Base-by-base conservation (phyloP, 2,888 invertebrate species). In the Eupithecia vulgata region DNA sequence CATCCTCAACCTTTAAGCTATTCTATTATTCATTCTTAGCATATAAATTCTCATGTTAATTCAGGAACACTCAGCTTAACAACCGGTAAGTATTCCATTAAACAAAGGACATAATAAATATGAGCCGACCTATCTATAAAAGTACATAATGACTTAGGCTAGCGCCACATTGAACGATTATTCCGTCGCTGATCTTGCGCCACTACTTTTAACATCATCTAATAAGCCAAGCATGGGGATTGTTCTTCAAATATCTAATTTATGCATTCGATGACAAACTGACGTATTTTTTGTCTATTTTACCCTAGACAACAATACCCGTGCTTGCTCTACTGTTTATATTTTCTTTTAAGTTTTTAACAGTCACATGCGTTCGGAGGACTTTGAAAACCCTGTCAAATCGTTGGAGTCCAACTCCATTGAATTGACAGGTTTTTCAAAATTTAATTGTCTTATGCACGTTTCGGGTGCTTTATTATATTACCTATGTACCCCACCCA, bases 1-100 rank as follows among this genome's bases (percentile, higher is more conserved):
- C 74, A 81, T 78, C 82, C 82, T 91, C 91, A 91, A 93, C 91
- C 92, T 92, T 93, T 91, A 86, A 87, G 89, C 88, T 87, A 88
- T 64, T 37, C 0, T 64, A 35, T 64, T 35, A 35, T 64, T 37
- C n/a, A 57, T 21, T 52, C 52, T 52, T n/a, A 52, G 52, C 21
- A 21, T 52, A 52, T 21, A 52, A 52, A 52, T 52, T 52, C 10
- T 57, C 13, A 12, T 57, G 25, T 57, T 57, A 21, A 21, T 52
- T 12, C 12, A 57, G 57, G 12, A 57, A 68, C 57, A 52, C 65
- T 68, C 25, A 59, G 64, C 59, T 71, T 66, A 30, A 67, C 67
- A 72, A 75, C 72, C 72, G 72, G 72, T 74, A 37, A 37, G 37
- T 45, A 70, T 57, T 52, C 59, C 59, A 66, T 40, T 30, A 66